A percentile compares a stretch with the other conserved stretches of the same genome.
phyloP scores from a whole-genome alignment of 2,797 vertebrate species.

The Moxostoma hubbsi region DNA sequence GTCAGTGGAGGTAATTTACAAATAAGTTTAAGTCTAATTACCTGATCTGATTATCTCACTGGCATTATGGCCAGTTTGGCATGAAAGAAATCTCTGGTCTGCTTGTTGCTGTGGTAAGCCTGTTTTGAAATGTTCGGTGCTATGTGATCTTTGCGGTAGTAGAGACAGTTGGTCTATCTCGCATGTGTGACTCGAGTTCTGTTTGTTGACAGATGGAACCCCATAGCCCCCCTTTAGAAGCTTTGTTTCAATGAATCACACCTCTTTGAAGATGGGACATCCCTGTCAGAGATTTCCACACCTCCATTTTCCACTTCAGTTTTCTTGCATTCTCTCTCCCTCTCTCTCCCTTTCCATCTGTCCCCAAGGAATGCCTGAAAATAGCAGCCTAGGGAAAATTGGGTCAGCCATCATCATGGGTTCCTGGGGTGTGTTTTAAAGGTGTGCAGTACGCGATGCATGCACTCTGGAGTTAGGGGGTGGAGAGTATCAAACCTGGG shows the following conservation, averaged over 20 bases:
- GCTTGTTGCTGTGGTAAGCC: conserved; percentile 25
- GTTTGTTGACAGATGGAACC: conserved; percentile 35
- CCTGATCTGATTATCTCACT: conserved; percentile 28
- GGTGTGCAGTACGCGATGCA: not conserved
- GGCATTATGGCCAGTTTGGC: conserved; percentile 21
- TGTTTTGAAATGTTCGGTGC: conserved; percentile 30
- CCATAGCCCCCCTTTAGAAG: conserved; percentile 8
- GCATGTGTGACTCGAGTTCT: conserved; percentile 24
- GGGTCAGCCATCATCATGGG: conserved; percentile 73
- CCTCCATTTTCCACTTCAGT: conserved; percentile 16
- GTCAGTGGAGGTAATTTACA: conserved; percentile 24
- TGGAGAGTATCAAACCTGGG: conserved; percentile 17
- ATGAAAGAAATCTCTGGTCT: not conserved
- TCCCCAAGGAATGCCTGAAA: conserved; percentile 73
- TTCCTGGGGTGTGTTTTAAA: conserved; percentile 52
- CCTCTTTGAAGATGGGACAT: conserved; percentile 42
- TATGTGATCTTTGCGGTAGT: conserved; percentile 34
- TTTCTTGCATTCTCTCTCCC: conserved; percentile 22
- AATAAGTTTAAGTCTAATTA: conserved; percentile 30
- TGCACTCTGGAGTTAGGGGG: conserved; percentile 8
- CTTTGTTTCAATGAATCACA: conserved; percentile 47
- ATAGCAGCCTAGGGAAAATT: conserved; percentile 78
- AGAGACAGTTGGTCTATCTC: conserved; percentile 37
- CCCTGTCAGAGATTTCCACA: conserved; percentile 31
- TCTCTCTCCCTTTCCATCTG: conserved; percentile 58